Conservation (phyloP, 2,113 vertebrate species). For the Cygnus atratus region DNA sequence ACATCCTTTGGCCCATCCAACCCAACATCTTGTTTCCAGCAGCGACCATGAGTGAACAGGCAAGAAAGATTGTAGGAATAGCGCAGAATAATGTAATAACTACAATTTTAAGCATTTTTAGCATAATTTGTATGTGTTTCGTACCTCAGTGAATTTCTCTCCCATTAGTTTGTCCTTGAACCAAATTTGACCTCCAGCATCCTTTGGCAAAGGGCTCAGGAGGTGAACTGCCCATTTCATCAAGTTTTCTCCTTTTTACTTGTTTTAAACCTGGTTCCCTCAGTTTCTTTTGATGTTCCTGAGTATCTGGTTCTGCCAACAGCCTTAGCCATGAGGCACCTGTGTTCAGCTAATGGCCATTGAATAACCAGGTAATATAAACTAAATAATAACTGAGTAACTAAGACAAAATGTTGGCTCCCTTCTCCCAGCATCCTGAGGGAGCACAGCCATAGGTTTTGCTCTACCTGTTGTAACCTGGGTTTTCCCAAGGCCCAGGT, state of each 20-base stretch:
- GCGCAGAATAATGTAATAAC: neutral
- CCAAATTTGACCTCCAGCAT: neutral
- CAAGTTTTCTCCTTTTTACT: neutral
- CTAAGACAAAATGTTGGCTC: neutral
- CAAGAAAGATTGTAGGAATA: neutral
- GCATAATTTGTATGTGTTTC: neutral
- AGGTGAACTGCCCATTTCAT: neutral
- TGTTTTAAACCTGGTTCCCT: neutral
- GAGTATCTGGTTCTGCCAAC: neutral
- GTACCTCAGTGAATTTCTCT: neutral
- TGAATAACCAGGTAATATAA: neutral
- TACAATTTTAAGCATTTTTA: neutral
- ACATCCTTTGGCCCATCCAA: neutral
- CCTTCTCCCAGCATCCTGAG: neutral
- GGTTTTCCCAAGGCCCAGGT: neutral
- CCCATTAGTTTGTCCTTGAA: neutral
- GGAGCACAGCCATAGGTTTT: neutral
- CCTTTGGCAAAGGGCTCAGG: neutral
- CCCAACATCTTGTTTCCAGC: neutral
- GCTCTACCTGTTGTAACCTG: neutral
- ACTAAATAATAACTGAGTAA: neutral
- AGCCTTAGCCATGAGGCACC: neutral
- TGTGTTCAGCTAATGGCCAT: neutral
- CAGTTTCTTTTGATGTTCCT: neutral
- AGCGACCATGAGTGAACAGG: neutral